Conservation (phyloP, 1,140 invertebrate genomes). For the Myzus persicae region DNA sequence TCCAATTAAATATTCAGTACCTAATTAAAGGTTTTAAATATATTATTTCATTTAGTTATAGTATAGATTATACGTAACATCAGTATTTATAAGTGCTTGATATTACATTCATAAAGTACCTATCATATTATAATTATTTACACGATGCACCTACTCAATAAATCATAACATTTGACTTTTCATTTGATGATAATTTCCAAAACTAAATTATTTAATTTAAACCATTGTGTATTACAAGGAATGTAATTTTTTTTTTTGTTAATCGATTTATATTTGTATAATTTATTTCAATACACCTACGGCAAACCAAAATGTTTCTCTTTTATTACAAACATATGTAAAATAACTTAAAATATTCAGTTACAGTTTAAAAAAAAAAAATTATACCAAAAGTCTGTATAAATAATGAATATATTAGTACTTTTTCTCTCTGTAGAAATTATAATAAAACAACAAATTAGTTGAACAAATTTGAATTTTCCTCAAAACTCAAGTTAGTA, state of each 20-base stretch:
- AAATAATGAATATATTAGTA: background rate
- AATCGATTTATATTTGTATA: background rate
- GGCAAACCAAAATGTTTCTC: background rate
- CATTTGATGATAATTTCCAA: background rate
- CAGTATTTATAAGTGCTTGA: background rate
- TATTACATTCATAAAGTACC: background rate
- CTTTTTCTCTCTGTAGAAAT: background rate
- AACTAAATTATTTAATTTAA: background rate
- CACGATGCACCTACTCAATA: background rate
- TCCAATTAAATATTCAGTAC: background rate
- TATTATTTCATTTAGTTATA: background rate
- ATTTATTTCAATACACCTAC: background rate
- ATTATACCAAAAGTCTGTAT: background rate
- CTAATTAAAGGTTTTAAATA: background rate
- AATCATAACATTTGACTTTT: background rate
- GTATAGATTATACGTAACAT: background rate
- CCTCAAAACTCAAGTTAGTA: background rate
- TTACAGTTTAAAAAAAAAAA: no score
- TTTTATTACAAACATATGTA: conserved; percentile 17
- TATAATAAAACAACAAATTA: background rate
- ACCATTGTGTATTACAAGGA: background rate
- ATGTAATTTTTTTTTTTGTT: background rate
- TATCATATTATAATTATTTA: background rate
- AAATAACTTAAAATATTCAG: conserved; percentile 11
- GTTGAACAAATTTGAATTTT: background rate